These are phyloP conservation scores for Galerucella calmariensis DNA, from an alignment of 2,888 invertebrate genomes.

Conservation along the genomic window DNA sequence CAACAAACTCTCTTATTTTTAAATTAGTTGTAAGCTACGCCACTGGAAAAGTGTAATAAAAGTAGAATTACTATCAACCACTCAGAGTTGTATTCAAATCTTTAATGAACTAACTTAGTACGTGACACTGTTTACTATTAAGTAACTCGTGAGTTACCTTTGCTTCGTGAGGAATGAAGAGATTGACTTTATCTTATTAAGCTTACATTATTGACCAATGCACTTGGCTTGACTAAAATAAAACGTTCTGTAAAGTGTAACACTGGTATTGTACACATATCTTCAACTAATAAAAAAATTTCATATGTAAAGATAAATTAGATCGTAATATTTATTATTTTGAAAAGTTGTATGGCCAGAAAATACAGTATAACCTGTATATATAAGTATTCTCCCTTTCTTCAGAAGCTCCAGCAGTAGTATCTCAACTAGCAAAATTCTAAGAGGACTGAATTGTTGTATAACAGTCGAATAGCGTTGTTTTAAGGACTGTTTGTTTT, in stretches of 20 bases:
- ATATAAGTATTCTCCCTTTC: too few species aligned
- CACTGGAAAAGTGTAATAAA: slow-evolving; percentile 20
- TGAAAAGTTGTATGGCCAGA: too few species aligned
- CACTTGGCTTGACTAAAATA: slow-evolving; percentile 47
- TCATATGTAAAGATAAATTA: too few species aligned
- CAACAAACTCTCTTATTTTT: too few species aligned
- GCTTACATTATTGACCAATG: slow-evolving; percentile 57
- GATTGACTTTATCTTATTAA: slow-evolving; percentile 60
- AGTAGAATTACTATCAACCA: slow-evolving; percentile 49
- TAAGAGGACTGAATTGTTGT: too few species aligned
- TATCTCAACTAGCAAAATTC: too few species aligned
- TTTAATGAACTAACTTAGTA: slow-evolving; percentile 55
- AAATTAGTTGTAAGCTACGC: neutral
- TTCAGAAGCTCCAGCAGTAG: too few species aligned
- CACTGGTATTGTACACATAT: slow-evolving; percentile 24
- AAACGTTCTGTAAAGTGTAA: slow-evolving; percentile 51
- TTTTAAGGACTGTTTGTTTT: too few species aligned
- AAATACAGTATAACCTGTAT: too few species aligned
- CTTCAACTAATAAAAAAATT: neutral
- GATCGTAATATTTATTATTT: too few species aligned
- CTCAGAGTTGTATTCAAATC: slow-evolving; percentile 44
- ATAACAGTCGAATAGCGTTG: too few species aligned
- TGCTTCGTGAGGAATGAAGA: slow-evolving; percentile 57
- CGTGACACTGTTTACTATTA: slow-evolving; percentile 11
- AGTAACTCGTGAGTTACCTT: neutral